A percentile compares a stretch with the other conserved stretches of the same genome.
phyloP scores from a whole-genome alignment of 2,888 invertebrate species.

The Tinea trinotella region DNA sequence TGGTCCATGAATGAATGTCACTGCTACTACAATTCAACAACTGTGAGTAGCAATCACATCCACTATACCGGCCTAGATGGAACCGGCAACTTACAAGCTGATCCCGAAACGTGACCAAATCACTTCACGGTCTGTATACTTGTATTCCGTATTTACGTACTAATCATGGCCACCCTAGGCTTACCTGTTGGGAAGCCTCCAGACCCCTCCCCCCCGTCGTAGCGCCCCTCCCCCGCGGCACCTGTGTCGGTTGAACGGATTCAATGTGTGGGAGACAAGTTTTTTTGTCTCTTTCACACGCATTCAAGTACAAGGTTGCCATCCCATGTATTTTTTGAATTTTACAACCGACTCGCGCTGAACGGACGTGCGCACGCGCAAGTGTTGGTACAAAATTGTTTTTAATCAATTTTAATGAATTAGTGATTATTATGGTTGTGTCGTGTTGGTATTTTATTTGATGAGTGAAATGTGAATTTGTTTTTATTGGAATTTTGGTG shows the following conservation, averaged over 20 bases:
- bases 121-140: too few species aligned
- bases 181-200: background rate
- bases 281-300: constrained; percentile 37
- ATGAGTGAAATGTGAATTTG: constrained; percentile 25
- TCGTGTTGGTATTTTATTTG: constrained; percentile 28
- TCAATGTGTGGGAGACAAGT: constrained; percentile 26
- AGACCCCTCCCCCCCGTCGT: background rate
- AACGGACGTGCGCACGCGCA: constrained; percentile 33
- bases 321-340: constrained; percentile 39
- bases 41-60: too few species aligned
- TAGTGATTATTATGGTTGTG: background rate
- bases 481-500: constrained; percentile 24
- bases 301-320: constrained; percentile 24
- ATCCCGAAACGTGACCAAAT: too few species aligned
- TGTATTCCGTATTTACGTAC: too few species aligned
- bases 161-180: too few species aligned
- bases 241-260: constrained; percentile 25
- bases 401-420: constrained; percentile 1
- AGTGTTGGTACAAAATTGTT: background rate
- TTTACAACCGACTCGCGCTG: constrained; percentile 41
- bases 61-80: too few species aligned
- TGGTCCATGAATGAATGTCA: too few species aligned
- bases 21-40: too few species aligned
- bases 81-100: too few species aligned
- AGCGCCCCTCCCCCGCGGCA: constrained; percentile 28